Base-by-base conservation (phyloP, 2,888 invertebrate genomes). In the Dinocampus coccinellae region DNA sequence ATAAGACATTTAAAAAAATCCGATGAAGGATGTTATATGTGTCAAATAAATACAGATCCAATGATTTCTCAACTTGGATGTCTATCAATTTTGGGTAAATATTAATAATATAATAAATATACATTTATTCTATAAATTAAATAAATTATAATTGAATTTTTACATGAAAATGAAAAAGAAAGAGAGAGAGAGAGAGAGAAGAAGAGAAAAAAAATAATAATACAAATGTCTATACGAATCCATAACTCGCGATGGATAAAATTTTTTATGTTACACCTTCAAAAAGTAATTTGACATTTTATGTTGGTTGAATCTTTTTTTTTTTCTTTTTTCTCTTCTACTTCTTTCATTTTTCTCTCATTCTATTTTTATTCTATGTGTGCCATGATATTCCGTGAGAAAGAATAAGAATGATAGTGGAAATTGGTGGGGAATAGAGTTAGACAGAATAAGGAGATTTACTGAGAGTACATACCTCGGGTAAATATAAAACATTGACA, bases 31-130 rank as follows among this genome's bases (percentile, higher is more conserved):
- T 96, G 96, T 86, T 96, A 96, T 88, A 95, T 96, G 94, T 96
- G 96, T 84, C 96, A 96, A 90, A 95, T 96, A 83, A 96, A 96
- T 89, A 96, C 95, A 1, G 93, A 92, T 74, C 91, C 92, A 68
- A 95, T 96, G 94, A 95, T 93, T 88, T 95, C 94, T 85, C 94
- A 95, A 88, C 91, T 94, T 69, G 96, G 96, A 9, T 96, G 96
- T 84, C 91, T 96, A 73, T 95, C 96, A 85, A 95, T 96, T 22
- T 93, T 94, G 84, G 95, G 96, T 96, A 87, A 91, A 34, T 16
- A 26, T n/a, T 57, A 1, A 10, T 11, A 13, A 55, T 26, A 11
- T 57, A 3, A 1, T 57, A 7, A 16, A 47, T 16, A 47, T 6
- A 47, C 10, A 16, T 6, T 3, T 16, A 13, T 47, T 47, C 2